Evolutionary conservation across 37 sponge, comb jelly and placozoan genomes (phyloP).

Genomic region (Tethya wilhelma): DNA sequence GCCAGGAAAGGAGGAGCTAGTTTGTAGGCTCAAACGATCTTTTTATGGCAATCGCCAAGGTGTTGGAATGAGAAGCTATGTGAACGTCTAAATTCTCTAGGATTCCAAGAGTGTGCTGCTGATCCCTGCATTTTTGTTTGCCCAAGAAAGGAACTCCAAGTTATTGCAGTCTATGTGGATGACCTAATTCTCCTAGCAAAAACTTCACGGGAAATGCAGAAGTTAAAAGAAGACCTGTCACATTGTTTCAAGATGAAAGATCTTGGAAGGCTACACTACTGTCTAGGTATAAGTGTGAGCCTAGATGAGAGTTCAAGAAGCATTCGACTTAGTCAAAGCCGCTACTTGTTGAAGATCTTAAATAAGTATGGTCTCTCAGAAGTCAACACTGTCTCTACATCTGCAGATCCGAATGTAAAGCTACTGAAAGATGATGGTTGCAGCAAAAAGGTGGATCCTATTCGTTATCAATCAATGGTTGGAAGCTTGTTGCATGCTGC

Average conservation of each 20-base stretch:
- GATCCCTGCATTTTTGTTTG: constrained; percentile 46
- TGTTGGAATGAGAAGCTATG: constrained; percentile 23
- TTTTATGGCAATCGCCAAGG: constrained; percentile 47
- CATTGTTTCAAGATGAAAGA: constrained; percentile 57
- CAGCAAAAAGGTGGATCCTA: constrained; percentile 45
- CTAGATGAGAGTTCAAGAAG: constrained; percentile 8
- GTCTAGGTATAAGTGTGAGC: constrained; percentile 38
- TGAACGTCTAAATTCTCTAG: not conserved
- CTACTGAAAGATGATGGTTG: constrained; percentile 55
- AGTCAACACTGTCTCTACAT: constrained; percentile 46
- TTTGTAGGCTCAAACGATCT: constrained; percentile 27
- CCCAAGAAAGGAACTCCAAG: not conserved
- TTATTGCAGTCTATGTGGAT: constrained; percentile 61
- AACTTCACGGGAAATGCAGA: constrained; percentile 33
- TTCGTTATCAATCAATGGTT: constrained; percentile 62
- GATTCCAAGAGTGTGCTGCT: constrained; percentile 10
- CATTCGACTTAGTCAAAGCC: constrained; percentile 43
- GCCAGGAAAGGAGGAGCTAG: constrained; percentile 25
- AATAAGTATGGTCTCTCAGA: constrained; percentile 41
- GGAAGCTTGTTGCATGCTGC: constrained; percentile 48
- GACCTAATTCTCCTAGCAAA: constrained; percentile 35
- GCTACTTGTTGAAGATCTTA: constrained; percentile 43
- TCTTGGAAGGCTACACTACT: constrained; percentile 58
- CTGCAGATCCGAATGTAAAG: constrained; percentile 40
- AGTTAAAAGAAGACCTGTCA: constrained; percentile 17